Base-by-base conservation (phyloP, 1,140 invertebrate genomes). In the Drosophila obscura region DNA sequence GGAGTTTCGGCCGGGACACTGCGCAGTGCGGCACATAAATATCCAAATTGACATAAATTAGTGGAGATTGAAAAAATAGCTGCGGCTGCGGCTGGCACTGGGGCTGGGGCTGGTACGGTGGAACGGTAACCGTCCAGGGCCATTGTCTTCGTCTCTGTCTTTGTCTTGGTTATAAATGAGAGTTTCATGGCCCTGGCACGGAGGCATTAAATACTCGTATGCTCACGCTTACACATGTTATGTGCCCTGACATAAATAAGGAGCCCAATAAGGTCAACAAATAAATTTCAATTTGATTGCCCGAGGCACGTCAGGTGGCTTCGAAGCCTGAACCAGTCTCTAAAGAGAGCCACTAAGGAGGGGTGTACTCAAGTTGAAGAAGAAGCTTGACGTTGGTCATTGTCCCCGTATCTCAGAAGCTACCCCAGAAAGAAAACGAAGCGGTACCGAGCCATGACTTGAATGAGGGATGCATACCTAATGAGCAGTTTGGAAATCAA, bases 31-130 rank as follows among this genome's bases (percentile, higher is more conserved):
- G 45, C 60, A 74, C 72, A 74, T 75, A 75, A 75, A 75, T 75
- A 75, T 74, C 71, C 72, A 77, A 76, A 76, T 76, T 76, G 73
- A 75, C 73, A 76, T 76, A 76, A 76, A 76, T 76, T 76, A 76
- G 73, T 77, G 64, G 73, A 76, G 73, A 76, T 76, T 75, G 73
- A 69, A 76, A 76, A 77, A 69, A 77, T 68, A 19, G 53, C 49
- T 15, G 49, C 19, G 24, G 24, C 41, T 57, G 8, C n/a, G 43
- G n/a, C 44, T 45, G 15, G 8, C 7, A 3, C 8, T 31, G 31
- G 1, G n/a, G 16, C n/a, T 5, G 7, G 22, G 22, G 16, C 45
- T 13, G 28, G 44, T 9, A 9, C 8, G 6, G 4, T 16, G 24
- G 24, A 11, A 48, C 16, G 31, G 31, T 48, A 16, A 43, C 49